phyloP scores from a whole-genome alignment of 2,888 invertebrate genomes.

The Drosophila austrosaltans region DNA sequence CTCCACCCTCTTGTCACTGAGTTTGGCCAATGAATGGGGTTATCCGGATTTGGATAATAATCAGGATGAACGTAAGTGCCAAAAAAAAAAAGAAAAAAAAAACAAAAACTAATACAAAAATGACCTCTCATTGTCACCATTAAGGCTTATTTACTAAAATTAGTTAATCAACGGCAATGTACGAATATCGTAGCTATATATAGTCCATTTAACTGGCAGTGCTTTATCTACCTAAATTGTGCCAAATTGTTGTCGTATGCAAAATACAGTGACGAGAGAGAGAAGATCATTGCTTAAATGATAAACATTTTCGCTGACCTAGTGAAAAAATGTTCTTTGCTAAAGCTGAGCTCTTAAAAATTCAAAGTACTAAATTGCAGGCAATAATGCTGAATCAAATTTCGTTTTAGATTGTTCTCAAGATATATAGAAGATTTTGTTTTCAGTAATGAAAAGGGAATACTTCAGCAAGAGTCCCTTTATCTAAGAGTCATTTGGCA shows the following conservation, averaged over 20 bases:
- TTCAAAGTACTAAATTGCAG: not conserved
- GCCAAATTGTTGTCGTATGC: constrained; percentile 68
- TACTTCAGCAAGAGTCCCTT: too few relatives aligned
- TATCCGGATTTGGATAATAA: constrained; percentile 80
- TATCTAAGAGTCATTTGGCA: too few relatives aligned
- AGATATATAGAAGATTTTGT: not conserved
- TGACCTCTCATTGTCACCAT: constrained; percentile 25
- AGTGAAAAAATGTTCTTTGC: constrained; percentile 19
- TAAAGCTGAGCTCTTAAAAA: not conserved
- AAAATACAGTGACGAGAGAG: constrained; percentile 43
- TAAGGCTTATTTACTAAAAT: constrained; percentile 61
- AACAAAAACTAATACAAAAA: constrained; percentile 41
- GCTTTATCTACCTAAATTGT: constrained; percentile 72
- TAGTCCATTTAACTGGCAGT: constrained; percentile 9
- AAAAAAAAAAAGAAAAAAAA: not conserved
- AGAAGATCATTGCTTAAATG: constrained; percentile 25
- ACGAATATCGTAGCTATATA: constrained; percentile 2
- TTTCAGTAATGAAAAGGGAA: not conserved
- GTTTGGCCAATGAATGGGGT: constrained; percentile 69
- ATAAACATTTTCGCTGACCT: constrained; percentile 25
- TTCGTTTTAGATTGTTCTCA: not conserved
- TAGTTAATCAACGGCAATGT: constrained; percentile 68
- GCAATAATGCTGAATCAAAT: not conserved
- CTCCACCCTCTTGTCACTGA: constrained; percentile 49
- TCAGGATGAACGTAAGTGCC: constrained; percentile 76